Evolutionary conservation across 2,797 vertebrate genomes (phyloP), one percentile per base, ranked within the genome.

Genomic region (Melanotaenia trifasciata): DNA sequence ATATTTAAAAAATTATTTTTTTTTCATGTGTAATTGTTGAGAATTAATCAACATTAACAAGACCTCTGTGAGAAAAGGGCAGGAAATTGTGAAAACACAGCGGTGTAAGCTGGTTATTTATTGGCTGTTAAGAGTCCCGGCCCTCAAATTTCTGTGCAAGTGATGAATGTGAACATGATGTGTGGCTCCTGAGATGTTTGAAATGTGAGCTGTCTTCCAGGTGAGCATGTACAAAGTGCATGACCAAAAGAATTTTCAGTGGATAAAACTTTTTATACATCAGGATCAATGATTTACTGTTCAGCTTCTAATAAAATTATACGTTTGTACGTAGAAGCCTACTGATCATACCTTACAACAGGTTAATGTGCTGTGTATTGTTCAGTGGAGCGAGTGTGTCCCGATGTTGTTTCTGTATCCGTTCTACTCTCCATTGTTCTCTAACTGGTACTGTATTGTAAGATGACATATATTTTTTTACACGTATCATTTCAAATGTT

Each of bases 391-490:
- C 79, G 84, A 85, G 80, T 85, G 79, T 90, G 89, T 85, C 72
- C 67, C 77, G 79, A 78, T 91, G 90, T 93, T 79, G 86, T 92
- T 90, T 84, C 75, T 65, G 86, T 93, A 79, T 92, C 51, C 45
- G 56, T 90, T 69, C 84, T 87, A 33, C 79, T 89, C 89, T 83
- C 71, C 87, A 84, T 87, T 13, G 83, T 93, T 91, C 88, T 91
- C 91, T 79, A 87, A 87, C 88, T 86, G 87, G 93, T 94, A 91
- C 90, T 93, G 93, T 94, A 94, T 92, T 93, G 94, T 94, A 94
- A 94, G 90, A 94, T 92, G 89, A 93, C 90, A 91, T 94, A 93
- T 95, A 94, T 94, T 94, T 95, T 95, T 95, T 95, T 95, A 94
- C 90, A 86, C 79, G 76, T 92, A 90, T 92, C 85, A 91, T 92